Conservation (phyloP, 2,797 vertebrate species). For the Denticeps clupeoides region DNA sequence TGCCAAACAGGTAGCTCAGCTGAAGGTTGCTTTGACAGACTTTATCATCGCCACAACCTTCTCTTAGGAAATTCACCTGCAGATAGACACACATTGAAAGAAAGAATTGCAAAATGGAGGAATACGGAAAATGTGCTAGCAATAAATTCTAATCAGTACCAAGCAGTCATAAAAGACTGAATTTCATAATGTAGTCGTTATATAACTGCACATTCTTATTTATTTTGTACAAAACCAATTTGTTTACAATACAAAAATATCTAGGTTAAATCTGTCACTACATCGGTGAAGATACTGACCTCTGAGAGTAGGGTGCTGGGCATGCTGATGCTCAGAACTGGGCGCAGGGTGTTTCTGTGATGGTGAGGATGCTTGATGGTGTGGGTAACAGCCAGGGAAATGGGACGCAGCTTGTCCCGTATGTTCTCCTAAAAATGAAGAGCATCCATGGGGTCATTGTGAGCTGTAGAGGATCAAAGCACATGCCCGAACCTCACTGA, state of each 20-base stretch:
- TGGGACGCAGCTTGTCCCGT: conserved; percentile 81
- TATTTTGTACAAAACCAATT: no score
- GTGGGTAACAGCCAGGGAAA: conserved; percentile 69
- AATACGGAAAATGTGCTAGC: no score
- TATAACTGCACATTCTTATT: neutral
- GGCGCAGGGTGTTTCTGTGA: conserved; percentile 54
- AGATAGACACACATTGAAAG: no score
- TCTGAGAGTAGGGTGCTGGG: conserved; percentile 67
- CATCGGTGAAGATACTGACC: no score
- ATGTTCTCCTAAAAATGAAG: conserved; percentile 56
- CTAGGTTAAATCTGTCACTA: no score
- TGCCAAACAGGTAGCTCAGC: conserved; percentile 69
- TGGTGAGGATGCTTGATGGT: conserved; percentile 59
- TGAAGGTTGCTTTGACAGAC: conserved; percentile 90
- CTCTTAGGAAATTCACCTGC: conserved; percentile 84
- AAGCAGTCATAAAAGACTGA: neutral
- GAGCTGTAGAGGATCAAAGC: no score
- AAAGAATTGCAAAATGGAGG: no score
- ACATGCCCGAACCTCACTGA: no score
- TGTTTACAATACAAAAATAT: no score
- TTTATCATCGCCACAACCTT: conserved; percentile 83
- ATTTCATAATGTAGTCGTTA: neutral
- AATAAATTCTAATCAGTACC: no score
- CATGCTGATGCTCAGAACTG: conserved; percentile 65
- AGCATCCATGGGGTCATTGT: neutral